Conservation (phyloP, 2,797 vertebrate species). For the Synaphobranchus kaupii region DNA sequence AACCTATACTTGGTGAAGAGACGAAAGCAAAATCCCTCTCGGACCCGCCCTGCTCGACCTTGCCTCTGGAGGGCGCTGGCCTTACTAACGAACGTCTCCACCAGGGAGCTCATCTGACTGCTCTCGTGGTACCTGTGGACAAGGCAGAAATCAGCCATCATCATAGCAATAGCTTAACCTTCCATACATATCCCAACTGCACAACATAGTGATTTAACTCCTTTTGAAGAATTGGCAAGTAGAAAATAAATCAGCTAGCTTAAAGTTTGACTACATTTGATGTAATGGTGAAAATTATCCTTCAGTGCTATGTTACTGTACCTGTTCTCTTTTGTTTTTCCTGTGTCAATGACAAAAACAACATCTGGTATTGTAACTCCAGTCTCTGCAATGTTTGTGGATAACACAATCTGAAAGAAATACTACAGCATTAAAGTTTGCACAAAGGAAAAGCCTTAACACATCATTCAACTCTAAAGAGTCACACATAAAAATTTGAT, state of each 20-base stretch:
- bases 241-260: neutral
- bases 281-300: neutral
- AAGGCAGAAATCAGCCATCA: neutral
- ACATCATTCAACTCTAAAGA: neutral
- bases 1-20: conserved; percentile 91
- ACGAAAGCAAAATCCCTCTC: conserved; percentile 90
- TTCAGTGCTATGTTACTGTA: conserved; percentile 48
- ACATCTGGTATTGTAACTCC: conserved; percentile 98
- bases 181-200: neutral
- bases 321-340: conserved; percentile 98
- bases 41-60: conserved; percentile 91
- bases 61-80: conserved; percentile 96
- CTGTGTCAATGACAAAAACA: conserved; percentile 93
- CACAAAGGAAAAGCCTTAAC: neutral
- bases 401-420: conserved; percentile 88
- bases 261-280: neutral
- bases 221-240: neutral
- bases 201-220: neutral
- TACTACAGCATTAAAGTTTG: neutral
- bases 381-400: conserved; percentile 98
- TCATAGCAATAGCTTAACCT: neutral
- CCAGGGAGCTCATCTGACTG: conserved; percentile 97
- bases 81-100: conserved; percentile 96
- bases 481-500: neutral
- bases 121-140: conserved; percentile 89